These are phyloP conservation scores for Caenorhabditis sinica DNA, from an alignment of 2,888 invertebrate species.

Conservation along the genomic window DNA sequence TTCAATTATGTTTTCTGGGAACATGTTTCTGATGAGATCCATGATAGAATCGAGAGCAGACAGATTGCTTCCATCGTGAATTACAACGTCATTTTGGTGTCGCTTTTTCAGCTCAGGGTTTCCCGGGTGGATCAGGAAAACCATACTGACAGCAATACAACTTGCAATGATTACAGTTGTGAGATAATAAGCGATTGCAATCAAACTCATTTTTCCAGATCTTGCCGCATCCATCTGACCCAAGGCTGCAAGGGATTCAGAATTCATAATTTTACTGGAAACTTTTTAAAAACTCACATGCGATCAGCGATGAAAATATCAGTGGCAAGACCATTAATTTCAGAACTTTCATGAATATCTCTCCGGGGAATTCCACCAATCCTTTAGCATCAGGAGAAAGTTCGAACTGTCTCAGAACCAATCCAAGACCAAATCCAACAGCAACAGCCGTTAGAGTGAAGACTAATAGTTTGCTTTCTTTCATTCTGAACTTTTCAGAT, in stretches of 20 bases:
- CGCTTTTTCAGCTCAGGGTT: conserved; percentile 52
- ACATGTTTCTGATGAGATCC: conserved; percentile 64
- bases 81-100: background rate
- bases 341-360: conserved; percentile 91
- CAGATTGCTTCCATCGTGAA: conserved; percentile 5
- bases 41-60: conserved; percentile 57
- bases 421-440: conserved; percentile 28
- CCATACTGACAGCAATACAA: conserved; percentile 38
- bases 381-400: conserved; percentile 85
- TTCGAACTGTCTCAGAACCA: conserved; percentile 84
- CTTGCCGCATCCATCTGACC: conserved; percentile 61
- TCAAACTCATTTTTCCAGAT: conserved; percentile 85
- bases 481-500: conserved; percentile 55
- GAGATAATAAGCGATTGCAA: conserved; percentile 85
- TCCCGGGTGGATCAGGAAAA: conserved; percentile 54
- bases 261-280: too few relatives aligned
- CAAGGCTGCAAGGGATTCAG: too few relatives aligned
- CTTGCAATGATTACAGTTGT: conserved; percentile 56
- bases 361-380: conserved; percentile 92
- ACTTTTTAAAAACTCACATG: conserved; percentile 86
- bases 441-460: conserved; percentile 52
- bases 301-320: conserved; percentile 91
- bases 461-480: conserved; percentile 47
- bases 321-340: conserved; percentile 93
- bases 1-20: conserved; percentile 62